Evolutionary conservation across 1,140 invertebrate species (phyloP).

Genomic region (Drosophila sp.): DNA sequence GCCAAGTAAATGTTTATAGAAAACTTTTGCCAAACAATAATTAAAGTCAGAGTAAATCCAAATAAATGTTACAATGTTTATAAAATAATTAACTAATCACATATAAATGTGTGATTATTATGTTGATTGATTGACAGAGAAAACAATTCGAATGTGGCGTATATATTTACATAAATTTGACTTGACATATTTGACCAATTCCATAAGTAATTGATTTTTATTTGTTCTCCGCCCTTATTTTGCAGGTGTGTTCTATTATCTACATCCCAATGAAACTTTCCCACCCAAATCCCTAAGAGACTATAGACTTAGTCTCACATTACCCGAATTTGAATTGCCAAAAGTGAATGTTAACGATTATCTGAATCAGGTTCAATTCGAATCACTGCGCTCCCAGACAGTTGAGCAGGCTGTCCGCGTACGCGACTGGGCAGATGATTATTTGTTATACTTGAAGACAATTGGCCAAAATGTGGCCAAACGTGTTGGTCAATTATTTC

Average conservation of each 20-base stretch:
- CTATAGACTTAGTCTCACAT: constrained; percentile 51
- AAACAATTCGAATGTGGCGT: neutral
- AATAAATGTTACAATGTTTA: too few relatives aligned
- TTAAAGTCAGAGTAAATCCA: too few relatives aligned
- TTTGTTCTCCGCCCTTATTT: constrained; percentile 29
- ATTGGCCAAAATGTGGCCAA: constrained; percentile 74
- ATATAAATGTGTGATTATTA: too few relatives aligned
- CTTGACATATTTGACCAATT: constrained; percentile 27
- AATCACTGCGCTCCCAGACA: constrained; percentile 59
- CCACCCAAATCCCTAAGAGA: constrained; percentile 71
- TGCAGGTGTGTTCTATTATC: constrained; percentile 81
- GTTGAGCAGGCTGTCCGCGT: constrained; percentile 66
- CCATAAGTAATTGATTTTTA: constrained; percentile 33
- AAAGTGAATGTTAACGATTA: constrained; percentile 66
- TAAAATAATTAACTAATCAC: too few relatives aligned
- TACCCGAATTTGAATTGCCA: constrained; percentile 68
- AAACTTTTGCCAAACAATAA: too few relatives aligned
- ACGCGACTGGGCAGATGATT: constrained; percentile 77
- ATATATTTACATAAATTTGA: constrained; percentile 36
- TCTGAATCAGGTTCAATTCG: constrained; percentile 65
- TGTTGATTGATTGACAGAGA: too few relatives aligned
- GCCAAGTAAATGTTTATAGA: too few relatives aligned
- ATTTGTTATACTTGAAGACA: constrained; percentile 71
- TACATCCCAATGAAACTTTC: constrained; percentile 81
- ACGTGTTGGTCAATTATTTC: constrained; percentile 70